Evolutionary conservation across 2,113 vertebrate genomes (phyloP).

Genomic region (Scomber japonicus): DNA sequence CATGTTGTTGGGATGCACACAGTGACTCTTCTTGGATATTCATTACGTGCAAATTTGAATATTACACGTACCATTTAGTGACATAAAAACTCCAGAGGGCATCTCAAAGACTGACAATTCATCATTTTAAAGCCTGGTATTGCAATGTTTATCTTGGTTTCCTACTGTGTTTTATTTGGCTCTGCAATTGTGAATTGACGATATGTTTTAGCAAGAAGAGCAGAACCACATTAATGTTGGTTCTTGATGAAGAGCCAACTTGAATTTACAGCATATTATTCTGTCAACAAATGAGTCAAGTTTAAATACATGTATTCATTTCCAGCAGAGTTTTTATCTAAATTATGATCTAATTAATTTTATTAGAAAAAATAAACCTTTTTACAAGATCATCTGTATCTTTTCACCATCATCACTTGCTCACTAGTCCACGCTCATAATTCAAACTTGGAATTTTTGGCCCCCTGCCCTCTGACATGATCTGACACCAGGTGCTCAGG

Average conservation of each 20-base stretch:
- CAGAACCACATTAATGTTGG: background rate
- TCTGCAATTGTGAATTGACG: background rate
- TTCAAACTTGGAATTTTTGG: constrained; percentile 50
- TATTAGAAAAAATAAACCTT: background rate
- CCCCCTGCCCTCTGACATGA: constrained; percentile 67
- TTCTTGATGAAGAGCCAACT: background rate
- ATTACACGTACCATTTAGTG: constrained; percentile 9
- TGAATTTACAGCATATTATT: background rate
- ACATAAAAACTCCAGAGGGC: constrained; percentile 7
- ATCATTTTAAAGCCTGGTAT: background rate
- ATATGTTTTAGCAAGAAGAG: background rate
- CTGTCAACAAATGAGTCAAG: background rate
- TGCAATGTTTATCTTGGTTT: background rate
- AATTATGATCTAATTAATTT: background rate
- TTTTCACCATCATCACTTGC: constrained; percentile 63
- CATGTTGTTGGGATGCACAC: constrained; percentile 12
- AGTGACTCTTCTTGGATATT: constrained; percentile 38
- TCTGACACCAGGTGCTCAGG: constrained; percentile 67
- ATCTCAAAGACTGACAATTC: constrained; percentile 1
- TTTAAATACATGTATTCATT: background rate
- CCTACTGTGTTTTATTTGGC: background rate
- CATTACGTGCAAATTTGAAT: constrained; percentile 31
- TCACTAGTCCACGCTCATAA: constrained; percentile 29
- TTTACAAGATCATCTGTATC: constrained; percentile 46
- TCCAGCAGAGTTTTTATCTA: background rate